Evolutionary conservation across 2,888 invertebrate genomes (phyloP), one percentile per base, ranked within the genome.

Genomic region (Phengaris arion): DNA sequence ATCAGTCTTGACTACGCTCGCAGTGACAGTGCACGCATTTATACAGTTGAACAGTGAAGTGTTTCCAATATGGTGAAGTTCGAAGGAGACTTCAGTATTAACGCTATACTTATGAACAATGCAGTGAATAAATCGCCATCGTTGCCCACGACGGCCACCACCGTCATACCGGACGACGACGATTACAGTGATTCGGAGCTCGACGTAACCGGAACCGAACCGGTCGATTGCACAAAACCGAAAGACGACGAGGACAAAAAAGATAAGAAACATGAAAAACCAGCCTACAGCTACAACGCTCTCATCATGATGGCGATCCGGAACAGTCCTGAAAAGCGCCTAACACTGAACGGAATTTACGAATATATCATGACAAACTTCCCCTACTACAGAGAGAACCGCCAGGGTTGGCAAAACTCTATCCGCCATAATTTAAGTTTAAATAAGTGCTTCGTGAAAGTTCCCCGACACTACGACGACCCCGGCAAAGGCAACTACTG

Each of bases 401-500:
- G 98, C 80, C 99, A 99, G 85, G 99, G 99, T 64, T 99, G 99
- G 99, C 99, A 99, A 90, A 99, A 99, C 90, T 99, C 99, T 1
- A 99, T 99, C 82, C 95, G 99, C 5, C 99, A 99, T 93, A 99
- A 99, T 90, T 94, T 99, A 7, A 98, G 98, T 82, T 94, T 99
- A 82, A 99, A 99, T 94, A 99, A 99, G 94, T 99, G 99, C 87
- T 99, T 99, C 89, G 98, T 99, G 79, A 99, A 99, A 94, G 98
- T 98, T 79, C 98, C 99, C 4, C 95, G 99, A 0, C 98, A 98
- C 86, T 99, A 99, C 92, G 99, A 99, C 91, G 99, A 99, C 89
- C 99, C 99, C 0, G 99, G 99, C 5, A 99, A 99, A 90, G 99
- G 99, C 0, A 99, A 99, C 93, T 99, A 99, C 93, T 99, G 99